Percentiles rank a stretch among this genome's conserved stretches.
phyloP scores from a whole-genome alignment of 2,888 invertebrate genomes.

The Exephanes ischioxanthus region DNA sequence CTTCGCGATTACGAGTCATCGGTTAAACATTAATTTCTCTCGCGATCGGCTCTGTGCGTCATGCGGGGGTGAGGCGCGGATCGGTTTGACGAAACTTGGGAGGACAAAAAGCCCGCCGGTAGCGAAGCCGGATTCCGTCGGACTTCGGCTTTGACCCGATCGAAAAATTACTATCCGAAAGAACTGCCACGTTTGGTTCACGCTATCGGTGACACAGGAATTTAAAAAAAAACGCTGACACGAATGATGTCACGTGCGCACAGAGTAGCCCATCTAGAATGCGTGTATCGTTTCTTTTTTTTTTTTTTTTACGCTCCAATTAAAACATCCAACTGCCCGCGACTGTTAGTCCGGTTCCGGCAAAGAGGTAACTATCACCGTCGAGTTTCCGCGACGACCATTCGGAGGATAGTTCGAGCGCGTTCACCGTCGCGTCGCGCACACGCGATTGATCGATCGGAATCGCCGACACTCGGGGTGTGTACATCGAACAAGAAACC shows the following conservation, averaged over 20 bases:
- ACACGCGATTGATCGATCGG: conserved; percentile 27
- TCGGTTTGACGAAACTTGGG: background rate
- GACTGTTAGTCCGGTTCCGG: background rate
- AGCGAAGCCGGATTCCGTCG: background rate
- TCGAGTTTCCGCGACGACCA: background rate
- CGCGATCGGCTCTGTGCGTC: background rate
- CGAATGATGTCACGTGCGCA: conserved; percentile 2
- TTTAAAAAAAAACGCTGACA: background rate
- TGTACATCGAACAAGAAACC: background rate
- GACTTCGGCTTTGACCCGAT: background rate
- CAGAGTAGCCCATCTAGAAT: background rate
- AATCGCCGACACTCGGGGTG: conserved; percentile 7
- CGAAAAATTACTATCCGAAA: background rate
- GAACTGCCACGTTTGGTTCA: background rate
- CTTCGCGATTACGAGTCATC: conserved; percentile 1
- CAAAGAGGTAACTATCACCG: background rate
- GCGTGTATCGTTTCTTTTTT: background rate
- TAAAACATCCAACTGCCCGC: background rate
- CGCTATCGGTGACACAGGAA: background rate
- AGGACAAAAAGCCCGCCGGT: background rate
- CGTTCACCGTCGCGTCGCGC: conserved; percentile 19
- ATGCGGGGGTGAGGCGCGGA: background rate
- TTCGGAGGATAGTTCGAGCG: background rate
- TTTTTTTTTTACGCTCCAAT: background rate
- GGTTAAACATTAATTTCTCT: background rate